Percentiles rank a stretch among this genome's conserved stretches.
Evolutionary conservation across 2,888 invertebrate genomes (phyloP).

Genomic region (Tenthredo scrophulariae): DNA sequence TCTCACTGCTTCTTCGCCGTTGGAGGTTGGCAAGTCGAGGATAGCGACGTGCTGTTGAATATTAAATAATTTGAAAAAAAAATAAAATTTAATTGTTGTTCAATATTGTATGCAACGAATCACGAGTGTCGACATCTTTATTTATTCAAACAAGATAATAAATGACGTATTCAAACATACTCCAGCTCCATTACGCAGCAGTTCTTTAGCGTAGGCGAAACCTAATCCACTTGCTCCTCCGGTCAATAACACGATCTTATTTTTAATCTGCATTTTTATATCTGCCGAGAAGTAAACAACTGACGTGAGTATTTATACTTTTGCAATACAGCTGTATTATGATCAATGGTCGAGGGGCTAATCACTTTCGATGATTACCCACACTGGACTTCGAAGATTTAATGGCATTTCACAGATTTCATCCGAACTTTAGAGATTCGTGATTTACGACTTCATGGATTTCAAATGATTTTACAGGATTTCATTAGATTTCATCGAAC

Average conservation of each 20-base stretch:
- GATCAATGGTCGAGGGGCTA: neutral
- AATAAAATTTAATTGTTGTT: neutral
- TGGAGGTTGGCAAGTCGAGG: conserved; percentile 74
- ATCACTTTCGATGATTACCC: neutral
- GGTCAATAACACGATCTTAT: conserved; percentile 72
- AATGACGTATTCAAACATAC: conserved; percentile 62
- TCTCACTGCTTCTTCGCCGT: conserved; percentile 77
- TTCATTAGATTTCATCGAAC: too few relatives aligned
- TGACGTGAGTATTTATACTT: neutral
- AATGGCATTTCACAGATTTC: neutral
- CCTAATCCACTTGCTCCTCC: conserved; percentile 71
- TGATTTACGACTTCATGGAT: too few relatives aligned
- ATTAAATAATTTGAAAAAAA: neutral
- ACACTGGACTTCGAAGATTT: neutral
- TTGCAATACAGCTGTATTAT: neutral
- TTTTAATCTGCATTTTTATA: conserved; percentile 72
- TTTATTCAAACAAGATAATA: neutral
- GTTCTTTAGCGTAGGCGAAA: conserved; percentile 69
- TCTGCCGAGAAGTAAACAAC: conserved; percentile 4
- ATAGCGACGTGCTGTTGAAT: conserved; percentile 70
- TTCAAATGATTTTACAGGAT: too few relatives aligned
- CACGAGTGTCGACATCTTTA: neutral
- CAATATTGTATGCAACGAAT: neutral
- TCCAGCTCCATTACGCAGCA: conserved; percentile 71
- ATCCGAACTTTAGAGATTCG: neutral